A percentile compares a stretch with the other conserved stretches of the same genome.
Conservation (phyloP, 1,140 invertebrate species). For the Procambarus virginalis region DNA sequence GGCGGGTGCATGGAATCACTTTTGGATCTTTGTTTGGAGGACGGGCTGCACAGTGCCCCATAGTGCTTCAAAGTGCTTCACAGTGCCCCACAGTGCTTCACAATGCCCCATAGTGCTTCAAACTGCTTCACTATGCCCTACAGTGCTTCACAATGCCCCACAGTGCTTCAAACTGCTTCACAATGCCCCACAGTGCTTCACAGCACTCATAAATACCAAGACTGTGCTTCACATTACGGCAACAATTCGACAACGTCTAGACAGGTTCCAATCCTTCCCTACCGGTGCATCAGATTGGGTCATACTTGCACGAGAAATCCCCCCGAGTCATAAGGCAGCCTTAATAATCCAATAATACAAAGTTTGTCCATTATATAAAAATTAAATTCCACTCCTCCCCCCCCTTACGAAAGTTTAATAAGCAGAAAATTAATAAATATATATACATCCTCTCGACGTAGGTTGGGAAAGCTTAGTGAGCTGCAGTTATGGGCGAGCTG, state of each 20-base stretch:
- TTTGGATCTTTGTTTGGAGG: too few species aligned
- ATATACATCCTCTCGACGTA: not conserved
- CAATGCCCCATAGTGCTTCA: too few species aligned
- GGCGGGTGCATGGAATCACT: too few species aligned
- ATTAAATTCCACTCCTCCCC: not conserved
- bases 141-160: too few species aligned
- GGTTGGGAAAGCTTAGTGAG: not conserved
- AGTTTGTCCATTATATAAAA: not conserved
- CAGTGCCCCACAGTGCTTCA: too few species aligned
- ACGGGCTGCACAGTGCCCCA: too few species aligned
- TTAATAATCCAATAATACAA: not conserved
- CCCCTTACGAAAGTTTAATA: not conserved
- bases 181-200: too few species aligned
- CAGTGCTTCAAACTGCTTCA: too few species aligned
- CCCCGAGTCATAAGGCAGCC: not conserved
- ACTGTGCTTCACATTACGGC: not conserved
- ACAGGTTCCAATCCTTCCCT: not conserved
- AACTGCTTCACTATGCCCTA: too few species aligned
- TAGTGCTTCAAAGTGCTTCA: too few species aligned
- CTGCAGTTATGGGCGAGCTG: not conserved
- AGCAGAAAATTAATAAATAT: constrained; percentile 5
- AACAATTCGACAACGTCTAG: not conserved
- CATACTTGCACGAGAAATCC: not conserved
- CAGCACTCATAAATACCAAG: not conserved
- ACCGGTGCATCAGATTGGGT: not conserved